Base-by-base conservation (phyloP, 2,113 vertebrate genomes). In the Cardinalis cardinalis region DNA sequence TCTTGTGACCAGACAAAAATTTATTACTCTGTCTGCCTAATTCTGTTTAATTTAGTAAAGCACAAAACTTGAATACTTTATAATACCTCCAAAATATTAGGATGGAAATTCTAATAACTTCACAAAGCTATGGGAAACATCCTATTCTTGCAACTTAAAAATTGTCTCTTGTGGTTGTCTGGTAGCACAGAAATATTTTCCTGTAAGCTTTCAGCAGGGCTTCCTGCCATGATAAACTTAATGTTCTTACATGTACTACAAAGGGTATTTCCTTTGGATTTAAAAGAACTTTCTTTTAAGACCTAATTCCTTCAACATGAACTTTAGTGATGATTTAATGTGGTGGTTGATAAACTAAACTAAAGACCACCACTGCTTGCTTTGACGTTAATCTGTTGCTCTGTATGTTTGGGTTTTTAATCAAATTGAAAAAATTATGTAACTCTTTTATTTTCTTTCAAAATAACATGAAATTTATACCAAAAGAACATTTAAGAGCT, bases 131-230 rank as follows among this genome's bases (percentile, higher is more conserved):
- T 25, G 55, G 78, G 78, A 93, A 94, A 73, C 59, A 70, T 92
- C 74, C 44, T 76, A 73, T 94, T 90, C 90, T 92, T 83, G 81
- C 40, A 83, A 73, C 20, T 89, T 92, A 26, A 82, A 79, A 92
- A 72, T 79, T 73, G 81, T 95, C 92, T 96, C 81, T 92, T 94
- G 89, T 79, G 93, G 90, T 92, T 92, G 81, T 94, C 95, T 96
- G 81, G 89, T 93, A 93, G 78, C 81, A 79, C 31, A 82, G 89
- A 90, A 93, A 84, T 68, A 83, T 70, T 95, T 87, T 90, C 79
- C 59, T 93, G 56, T 70, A 76, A 92, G 74, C 59, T 89, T 79
- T 90, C 74, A 73, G 40, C 48, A 87, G 64, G 81, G 52, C 60
- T 87, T 90, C 68, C 68, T 95, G 94, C 90, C 92, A 89, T 51